Conservation (phyloP, 2,113 vertebrate species). For the Perca schrenkii region DNA sequence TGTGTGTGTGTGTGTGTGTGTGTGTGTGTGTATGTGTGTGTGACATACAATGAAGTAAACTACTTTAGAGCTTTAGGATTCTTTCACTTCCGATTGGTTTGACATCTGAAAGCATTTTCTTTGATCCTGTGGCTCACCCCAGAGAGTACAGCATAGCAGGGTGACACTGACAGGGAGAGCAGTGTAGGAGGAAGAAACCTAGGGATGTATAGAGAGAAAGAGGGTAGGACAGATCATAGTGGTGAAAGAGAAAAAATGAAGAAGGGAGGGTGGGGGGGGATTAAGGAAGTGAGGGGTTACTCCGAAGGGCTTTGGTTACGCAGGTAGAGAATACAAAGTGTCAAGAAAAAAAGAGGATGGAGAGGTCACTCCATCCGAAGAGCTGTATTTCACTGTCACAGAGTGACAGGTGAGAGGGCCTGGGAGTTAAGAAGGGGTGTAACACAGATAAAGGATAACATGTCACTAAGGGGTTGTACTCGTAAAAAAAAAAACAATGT, state of each 20-base stretch:
- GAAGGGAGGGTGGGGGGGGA: constrained; percentile 5
- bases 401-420: constrained; percentile 69
- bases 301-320: constrained; percentile 75
- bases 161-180: constrained; percentile 51
- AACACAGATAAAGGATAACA: constrained; percentile 53
- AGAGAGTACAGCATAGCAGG: constrained; percentile 49
- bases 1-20: neutral
- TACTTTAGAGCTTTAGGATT: constrained; percentile 50
- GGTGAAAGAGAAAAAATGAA: constrained; percentile 67
- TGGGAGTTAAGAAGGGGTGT: constrained; percentile 61
- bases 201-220: constrained; percentile 22
- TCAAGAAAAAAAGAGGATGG: constrained; percentile 44
- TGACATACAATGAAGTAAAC: constrained; percentile 23
- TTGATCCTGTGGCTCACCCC: constrained; percentile 64
- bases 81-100: constrained; percentile 55
- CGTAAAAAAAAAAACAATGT: constrained; percentile 40
- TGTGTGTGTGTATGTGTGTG: neutral
- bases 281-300: constrained; percentile 64
- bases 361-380: constrained; percentile 53
- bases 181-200: constrained; percentile 25
- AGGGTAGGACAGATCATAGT: constrained; percentile 33
- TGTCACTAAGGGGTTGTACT: constrained; percentile 51
- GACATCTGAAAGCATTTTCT: constrained; percentile 57
- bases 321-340: constrained; percentile 78
- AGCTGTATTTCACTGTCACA: constrained; percentile 65